Conservation (phyloP, 2,888 invertebrate species). For the Cyclophora albipunctata region DNA sequence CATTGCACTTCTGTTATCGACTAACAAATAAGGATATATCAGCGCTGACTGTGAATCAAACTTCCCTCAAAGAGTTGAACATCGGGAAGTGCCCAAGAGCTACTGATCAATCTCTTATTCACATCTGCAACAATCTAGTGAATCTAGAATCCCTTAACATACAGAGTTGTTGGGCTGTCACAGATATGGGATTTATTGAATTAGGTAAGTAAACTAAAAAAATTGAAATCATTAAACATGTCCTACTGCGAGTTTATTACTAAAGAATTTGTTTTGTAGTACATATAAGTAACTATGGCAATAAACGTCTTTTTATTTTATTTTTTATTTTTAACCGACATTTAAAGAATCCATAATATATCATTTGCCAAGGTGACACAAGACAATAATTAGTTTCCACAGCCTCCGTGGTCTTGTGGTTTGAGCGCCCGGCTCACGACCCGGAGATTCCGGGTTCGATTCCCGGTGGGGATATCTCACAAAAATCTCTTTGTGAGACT, state of each 20-base stretch:
- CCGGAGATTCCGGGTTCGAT: too few species aligned
- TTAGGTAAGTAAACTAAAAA: slow-evolving; percentile 71
- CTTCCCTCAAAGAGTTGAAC: slow-evolving; percentile 73
- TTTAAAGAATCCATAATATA: too few species aligned
- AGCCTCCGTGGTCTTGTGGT: too few species aligned
- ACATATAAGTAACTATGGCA: too few species aligned
- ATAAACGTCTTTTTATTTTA: too few species aligned
- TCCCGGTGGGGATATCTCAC: too few species aligned
- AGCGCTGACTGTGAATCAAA: slow-evolving; percentile 73
- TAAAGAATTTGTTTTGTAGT: too few species aligned
- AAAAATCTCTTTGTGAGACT: too few species aligned
- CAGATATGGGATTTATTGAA: slow-evolving; percentile 75
- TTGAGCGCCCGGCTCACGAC: too few species aligned
- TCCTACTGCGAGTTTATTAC: slow-evolving; percentile 80
- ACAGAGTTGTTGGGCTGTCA: slow-evolving; percentile 78
- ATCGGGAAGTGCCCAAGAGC: slow-evolving; percentile 79
- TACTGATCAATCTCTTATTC: slow-evolving; percentile 77
- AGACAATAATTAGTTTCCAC: too few species aligned
- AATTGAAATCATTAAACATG: slow-evolving; percentile 77
- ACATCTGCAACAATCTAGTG: slow-evolving; percentile 75
- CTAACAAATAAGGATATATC: slow-evolving; percentile 76
- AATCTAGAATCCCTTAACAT: slow-evolving; percentile 77
- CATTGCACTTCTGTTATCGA: slow-evolving; percentile 77
- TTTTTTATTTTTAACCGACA: too few species aligned
- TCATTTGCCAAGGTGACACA: too few species aligned